Evolutionary conservation across 2,797 vertebrate genomes (phyloP), one percentile per base, ranked within the genome.

Genomic region (Phalloptychus januarius): DNA sequence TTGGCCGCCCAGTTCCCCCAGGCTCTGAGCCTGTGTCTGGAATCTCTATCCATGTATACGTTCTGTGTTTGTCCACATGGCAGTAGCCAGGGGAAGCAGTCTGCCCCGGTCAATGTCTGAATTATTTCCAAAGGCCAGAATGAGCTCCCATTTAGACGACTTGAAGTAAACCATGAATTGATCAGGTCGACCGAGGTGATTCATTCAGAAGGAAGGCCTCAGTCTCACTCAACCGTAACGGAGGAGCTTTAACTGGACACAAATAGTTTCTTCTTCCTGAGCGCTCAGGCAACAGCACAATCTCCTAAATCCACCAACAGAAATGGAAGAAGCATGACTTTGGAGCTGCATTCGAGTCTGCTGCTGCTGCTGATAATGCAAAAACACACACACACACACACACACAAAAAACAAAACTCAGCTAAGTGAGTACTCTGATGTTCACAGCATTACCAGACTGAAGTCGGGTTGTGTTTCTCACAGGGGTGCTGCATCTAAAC

Each of bases 161-260:
- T 88, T 89, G 76, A 83, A 87, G 90, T 89, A 94, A 94, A 94
- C 90, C 91, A 81, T 79, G 90, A 94, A 96, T 95, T 93, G 93
- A 96, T 95, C 91, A 86, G 72, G 87, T 88, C 76, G 88, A 79
- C 86, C 65, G 71, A 85, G 92, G 83, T 77, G 91, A 91, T 91
- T 92, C 93, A 93, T 94, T 88, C 92, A 89, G 87, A 90, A 87
- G 86, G 83, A 86, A 82, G 83, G 85, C 85, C 90, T 92, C 75
- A 75, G 81, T 85, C 93, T 86, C 6, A 63, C 87, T 88, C 87
- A 38, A 80, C 82, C 82, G 83, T 61, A 75, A 45, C 54, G 82
- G 86, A 90, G 86, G n/a, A 83, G 87, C 88, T 91, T 90, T 87
- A 91, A 92, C 91, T 89, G 86, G 88, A 90, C 85, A 72, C 89